These are phyloP conservation scores for Drosophila leonis DNA, from an alignment of 2,888 invertebrate genomes.

Conservation along the genomic window DNA sequence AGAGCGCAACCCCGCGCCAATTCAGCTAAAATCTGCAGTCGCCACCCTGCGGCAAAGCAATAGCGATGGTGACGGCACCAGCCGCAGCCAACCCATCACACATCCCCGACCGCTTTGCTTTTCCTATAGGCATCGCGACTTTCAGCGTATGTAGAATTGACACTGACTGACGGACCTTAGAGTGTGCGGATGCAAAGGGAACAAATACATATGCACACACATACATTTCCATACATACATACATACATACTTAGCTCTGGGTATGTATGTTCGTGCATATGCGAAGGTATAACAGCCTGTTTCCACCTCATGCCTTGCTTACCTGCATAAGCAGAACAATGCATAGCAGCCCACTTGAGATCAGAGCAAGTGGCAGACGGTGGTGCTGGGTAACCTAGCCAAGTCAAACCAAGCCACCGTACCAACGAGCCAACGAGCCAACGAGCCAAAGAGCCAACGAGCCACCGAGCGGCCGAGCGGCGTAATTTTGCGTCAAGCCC, in stretches of 20 bases:
- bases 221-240: background rate
- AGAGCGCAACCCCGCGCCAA: slow-evolving; percentile 69
- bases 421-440: background rate
- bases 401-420: slow-evolving; percentile 38
- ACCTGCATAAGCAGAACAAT: slow-evolving; percentile 68
- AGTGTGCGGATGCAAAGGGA: slow-evolving; percentile 52
- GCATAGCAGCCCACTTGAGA: slow-evolving; percentile 78
- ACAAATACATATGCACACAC: slow-evolving; percentile 19
- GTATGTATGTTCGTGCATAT: slow-evolving; percentile 9
- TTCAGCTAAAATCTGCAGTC: slow-evolving; percentile 66
- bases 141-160: slow-evolving; percentile 64
- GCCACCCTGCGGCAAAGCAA: slow-evolving; percentile 67
- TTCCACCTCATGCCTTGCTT: slow-evolving; percentile 39
- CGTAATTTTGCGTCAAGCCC: slow-evolving; percentile 65
- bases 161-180: slow-evolving; percentile 69
- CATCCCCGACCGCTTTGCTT: slow-evolving; percentile 17
- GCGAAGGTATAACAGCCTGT: slow-evolving; percentile 45
- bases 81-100: slow-evolving; percentile 37
- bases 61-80: slow-evolving; percentile 33
- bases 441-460: background rate
- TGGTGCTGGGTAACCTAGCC: slow-evolving; percentile 42
- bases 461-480: slow-evolving; percentile 36
- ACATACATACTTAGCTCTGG: background rate
- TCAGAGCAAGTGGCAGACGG: slow-evolving; percentile 70
- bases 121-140: slow-evolving; percentile 60